A percentile compares a stretch with the other conserved stretches of the same genome.
Evolutionary conservation across 92 coral and sea anemone genomes (phyloP).

Genomic region (Parazoanthus swiftii): DNA sequence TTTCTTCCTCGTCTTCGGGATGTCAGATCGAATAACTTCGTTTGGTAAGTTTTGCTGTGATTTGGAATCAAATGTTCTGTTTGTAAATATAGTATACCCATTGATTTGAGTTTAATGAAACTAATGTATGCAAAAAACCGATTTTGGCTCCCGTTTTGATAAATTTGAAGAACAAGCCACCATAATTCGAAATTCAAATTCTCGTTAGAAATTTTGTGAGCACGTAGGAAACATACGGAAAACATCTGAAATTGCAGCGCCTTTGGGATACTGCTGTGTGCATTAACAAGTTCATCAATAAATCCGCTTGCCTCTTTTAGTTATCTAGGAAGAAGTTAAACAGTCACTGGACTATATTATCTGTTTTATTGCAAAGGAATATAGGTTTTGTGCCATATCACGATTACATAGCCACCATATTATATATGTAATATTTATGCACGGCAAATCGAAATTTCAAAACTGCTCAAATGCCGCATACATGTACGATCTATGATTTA

Average conservation of each 20-base stretch:
- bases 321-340: background rate
- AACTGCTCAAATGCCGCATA: too few species aligned
- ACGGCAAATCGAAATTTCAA: too few species aligned
- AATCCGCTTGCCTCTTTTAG: background rate
- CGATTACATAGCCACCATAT: too few species aligned
- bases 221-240: background rate
- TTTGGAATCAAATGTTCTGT: too few species aligned
- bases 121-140: background rate
- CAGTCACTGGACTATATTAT: too few species aligned
- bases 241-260: background rate
- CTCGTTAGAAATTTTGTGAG: too few species aligned
- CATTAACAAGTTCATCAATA: background rate
- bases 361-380: too few species aligned
- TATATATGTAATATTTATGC: too few species aligned
- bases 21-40: background rate
- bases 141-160: background rate
- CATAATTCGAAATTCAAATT: background rate
- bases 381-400: too few species aligned
- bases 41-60: background rate
- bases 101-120: too few species aligned
- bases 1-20: background rate
- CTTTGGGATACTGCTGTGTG: background rate
- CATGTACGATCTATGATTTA: too few species aligned
- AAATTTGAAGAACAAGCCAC: background rate
- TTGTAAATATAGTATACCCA: too few species aligned